Evolutionary conservation across 2,888 invertebrate species (phyloP), one percentile per base, ranked within the genome.

Genomic region (Elmis aenea): DNA sequence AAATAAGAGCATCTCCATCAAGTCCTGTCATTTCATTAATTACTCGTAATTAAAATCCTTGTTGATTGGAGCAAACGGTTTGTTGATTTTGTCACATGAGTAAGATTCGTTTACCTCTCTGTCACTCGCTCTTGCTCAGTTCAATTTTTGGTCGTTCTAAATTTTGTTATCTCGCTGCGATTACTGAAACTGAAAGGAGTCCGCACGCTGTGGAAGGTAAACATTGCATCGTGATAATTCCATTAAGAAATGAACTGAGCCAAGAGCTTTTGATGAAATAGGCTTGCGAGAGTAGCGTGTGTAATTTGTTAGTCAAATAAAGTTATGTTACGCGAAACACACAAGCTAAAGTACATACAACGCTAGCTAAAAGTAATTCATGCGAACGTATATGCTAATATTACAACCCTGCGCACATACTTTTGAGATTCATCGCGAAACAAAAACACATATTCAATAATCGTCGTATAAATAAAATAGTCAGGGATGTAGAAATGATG

Each of bases 241-340:
- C 64, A 65, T 65, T 65, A 65, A 65, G 65, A 62, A 65, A 65
- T 63, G 62, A 64, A 62, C 61, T 59, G 61, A 62, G 61, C 61
- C 61, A 54, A 61, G 58, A 53, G 65, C 61, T 62, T 57, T 58
- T 55, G 57, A 60, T 55, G 57, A 52, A 53, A 55, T 44, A 50
- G 52, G 42, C 48, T 48, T 54, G 58, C 48, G 61, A 53, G 58
- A 58, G 50, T 59, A 54, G 58, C 48, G 61, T 54, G 58, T 58
- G 50, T 59, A 62, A 63, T 62, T 61, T 62, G 59, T 53, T 62
- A 63, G 63, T 62, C 62, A 66, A 64, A 66, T 62, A 64, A 58
- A 64, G 60, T 58, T 61, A 50, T 56, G 58, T 57, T 56, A 56
- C 54, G 55, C 33, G 5, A 6, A 37, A 38, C 43, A 35, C 26